Evolutionary conservation across 2,888 invertebrate genomes (phyloP).

Genomic region (Cheilosia variabilis): DNA sequence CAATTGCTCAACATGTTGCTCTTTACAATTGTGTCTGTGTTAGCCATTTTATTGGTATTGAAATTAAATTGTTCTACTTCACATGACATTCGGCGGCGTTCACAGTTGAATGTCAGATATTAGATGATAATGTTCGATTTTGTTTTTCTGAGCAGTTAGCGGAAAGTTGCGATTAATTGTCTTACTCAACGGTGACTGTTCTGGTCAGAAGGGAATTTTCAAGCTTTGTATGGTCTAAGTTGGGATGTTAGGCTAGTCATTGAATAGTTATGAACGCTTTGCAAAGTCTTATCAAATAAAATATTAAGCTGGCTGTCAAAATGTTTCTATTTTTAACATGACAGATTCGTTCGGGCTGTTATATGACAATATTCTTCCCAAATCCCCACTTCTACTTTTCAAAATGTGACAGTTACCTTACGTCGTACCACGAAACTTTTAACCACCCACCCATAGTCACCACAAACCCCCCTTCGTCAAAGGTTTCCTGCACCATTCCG

Average conservation of each 20-base stretch:
- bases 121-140: constrained; percentile 26
- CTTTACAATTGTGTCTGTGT: constrained; percentile 35
- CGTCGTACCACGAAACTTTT: neutral
- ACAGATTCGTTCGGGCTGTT: too few relatives aligned
- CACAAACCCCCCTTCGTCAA: neutral
- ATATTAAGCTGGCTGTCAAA: too few relatives aligned
- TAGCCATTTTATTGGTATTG: constrained; percentile 5
- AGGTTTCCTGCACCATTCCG: neutral
- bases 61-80: constrained; percentile 21
- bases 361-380: too few relatives aligned
- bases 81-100: constrained; percentile 25
- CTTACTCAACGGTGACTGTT: neutral
- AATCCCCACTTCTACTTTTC: neutral
- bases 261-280: too few relatives aligned
- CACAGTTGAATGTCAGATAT: constrained; percentile 48
- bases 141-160: neutral
- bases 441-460: neutral
- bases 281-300: too few relatives aligned
- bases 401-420: neutral
- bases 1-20: constrained; percentile 71
- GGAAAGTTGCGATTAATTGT: constrained; percentile 6
- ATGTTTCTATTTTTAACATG: too few relatives aligned
- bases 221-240: neutral
- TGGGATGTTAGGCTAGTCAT: constrained; percentile 18
- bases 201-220: neutral